Base-by-base conservation (phyloP, 2,797 vertebrate genomes). In the Chelonia mydas region DNA sequence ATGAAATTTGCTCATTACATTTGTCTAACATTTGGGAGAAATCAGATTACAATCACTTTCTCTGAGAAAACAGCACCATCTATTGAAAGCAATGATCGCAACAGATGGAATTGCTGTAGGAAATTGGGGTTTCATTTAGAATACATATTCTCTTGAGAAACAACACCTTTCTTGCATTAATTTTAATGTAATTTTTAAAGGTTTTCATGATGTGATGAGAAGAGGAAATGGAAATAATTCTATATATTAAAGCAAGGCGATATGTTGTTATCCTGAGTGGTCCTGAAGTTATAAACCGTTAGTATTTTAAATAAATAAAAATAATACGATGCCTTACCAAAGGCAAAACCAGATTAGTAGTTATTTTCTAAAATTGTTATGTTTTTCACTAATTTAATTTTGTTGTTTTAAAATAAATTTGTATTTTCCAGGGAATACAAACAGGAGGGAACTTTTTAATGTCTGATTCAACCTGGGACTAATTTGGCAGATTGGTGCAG, bases 51-150 rank as follows among this genome's bases (percentile, higher is more conserved):
- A 85, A 86, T 83, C 17, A 84, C 27, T 21, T 93, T 97, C 95
- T 85, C 59, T 86, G 95, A 94, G 95, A 97, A 90, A 97, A 98
- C 95, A 98, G 97, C 95, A 97, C 98, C 98, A 97, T 97, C 98
- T 98, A 97, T 97, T 97, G 98, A 98, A 89, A 94, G 90, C 80
- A 97, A 90, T 25, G 84, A 77, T 95, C 95, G 97, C 85, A 96
- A 95, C 96, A 97, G 92, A 95, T 90, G 57, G 79, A 89, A 91
- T 87, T 87, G 88, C 74, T 72, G 31, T 55, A 89, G 47, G 31
- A 88, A 89, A 77, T 15, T 13, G 68, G 6, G 41, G 2, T 6
- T 77, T 77, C 7, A 12, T 49, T 77, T 49, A 47, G 11, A 49
- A 77, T 49, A 31, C 8, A 17, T 7, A 15, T 49, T 77, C 27